These are phyloP conservation scores for Hypselothyrea guttata DNA, from an alignment of 2,888 invertebrate species.

Conservation along the genomic window DNA sequence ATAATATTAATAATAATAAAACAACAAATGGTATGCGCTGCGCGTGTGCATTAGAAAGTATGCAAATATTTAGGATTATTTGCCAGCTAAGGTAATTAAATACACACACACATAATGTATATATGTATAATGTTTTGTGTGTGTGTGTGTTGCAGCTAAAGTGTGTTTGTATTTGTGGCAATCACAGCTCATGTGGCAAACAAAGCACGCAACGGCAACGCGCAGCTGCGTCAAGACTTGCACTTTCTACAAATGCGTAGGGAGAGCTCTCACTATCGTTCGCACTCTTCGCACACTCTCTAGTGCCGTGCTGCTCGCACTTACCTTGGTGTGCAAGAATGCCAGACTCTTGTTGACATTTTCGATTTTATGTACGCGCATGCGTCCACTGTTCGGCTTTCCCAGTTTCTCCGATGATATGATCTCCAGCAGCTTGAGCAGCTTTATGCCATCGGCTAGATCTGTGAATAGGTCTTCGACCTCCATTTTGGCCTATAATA, in stretches of 20 bases:
- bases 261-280: slow-evolving; percentile 13
- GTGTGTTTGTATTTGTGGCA: slow-evolving; percentile 31
- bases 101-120: slow-evolving; percentile 33
- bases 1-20: slow-evolving; percentile 8
- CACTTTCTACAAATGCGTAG: slow-evolving; percentile 75
- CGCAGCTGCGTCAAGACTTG: slow-evolving; percentile 74
- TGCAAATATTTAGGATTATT: slow-evolving; percentile 68
- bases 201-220: slow-evolving; percentile 75
- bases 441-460: slow-evolving; percentile 96
- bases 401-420: slow-evolving; percentile 99
- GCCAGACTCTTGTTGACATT: slow-evolving; percentile 98
- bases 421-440: slow-evolving; percentile 97
- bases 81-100: slow-evolving; percentile 63
- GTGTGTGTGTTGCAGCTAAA: slow-evolving; percentile 34
- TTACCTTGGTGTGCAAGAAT: slow-evolving; percentile 96
- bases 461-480: slow-evolving; percentile 98
- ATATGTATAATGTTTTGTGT: slow-evolving; percentile 12
- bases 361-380: slow-evolving; percentile 99
- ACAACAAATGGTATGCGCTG: slow-evolving; percentile 35
- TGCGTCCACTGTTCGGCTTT: slow-evolving; percentile 96
- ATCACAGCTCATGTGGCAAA: slow-evolving; percentile 59
- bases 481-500: slow-evolving; percentile 96
- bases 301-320: slow-evolving; percentile 1
- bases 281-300: slow-evolving; percentile 1
- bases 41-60: slow-evolving; percentile 68